phyloP scores from a whole-genome alignment of 2,113 vertebrate genomes.

The Gobiocypris rarus region DNA sequence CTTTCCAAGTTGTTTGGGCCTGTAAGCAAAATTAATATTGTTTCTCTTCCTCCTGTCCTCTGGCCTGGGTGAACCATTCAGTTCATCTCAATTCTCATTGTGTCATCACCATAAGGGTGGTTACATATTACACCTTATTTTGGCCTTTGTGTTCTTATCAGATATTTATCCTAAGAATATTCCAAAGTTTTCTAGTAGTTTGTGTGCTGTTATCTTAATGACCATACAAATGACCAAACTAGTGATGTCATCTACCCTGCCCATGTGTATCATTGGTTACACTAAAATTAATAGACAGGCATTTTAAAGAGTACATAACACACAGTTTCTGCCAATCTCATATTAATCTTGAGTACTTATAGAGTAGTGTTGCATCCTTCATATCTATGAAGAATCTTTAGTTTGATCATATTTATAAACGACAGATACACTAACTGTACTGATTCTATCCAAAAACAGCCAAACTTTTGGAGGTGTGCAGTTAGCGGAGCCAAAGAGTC shows the following conservation, averaged over 20 bases:
- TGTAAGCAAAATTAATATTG: conserved; percentile 5
- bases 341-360: too few species aligned
- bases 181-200: background rate
- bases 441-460: too few species aligned
- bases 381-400: too few species aligned
- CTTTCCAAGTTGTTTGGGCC: background rate
- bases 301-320: background rate
- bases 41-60: background rate
- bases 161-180: background rate
- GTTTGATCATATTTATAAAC: too few species aligned
- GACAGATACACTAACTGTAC: too few species aligned
- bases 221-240: background rate
- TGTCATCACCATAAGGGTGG: background rate
- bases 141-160: background rate
- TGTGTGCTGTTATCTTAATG: background rate
- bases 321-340: too few species aligned
- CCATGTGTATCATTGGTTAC: conserved; percentile 6
- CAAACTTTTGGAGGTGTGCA: too few species aligned
- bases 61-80: background rate
- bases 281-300: background rate
- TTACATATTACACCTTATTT: conserved; percentile 8
- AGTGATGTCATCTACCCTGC: conserved; percentile 3
- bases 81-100: background rate
- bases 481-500: too few species aligned
- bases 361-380: too few species aligned